Evolutionary conservation across 2,797 vertebrate genomes (phyloP), one percentile per base, ranked within the genome.

Genomic region (Anisognathus igniventris): DNA sequence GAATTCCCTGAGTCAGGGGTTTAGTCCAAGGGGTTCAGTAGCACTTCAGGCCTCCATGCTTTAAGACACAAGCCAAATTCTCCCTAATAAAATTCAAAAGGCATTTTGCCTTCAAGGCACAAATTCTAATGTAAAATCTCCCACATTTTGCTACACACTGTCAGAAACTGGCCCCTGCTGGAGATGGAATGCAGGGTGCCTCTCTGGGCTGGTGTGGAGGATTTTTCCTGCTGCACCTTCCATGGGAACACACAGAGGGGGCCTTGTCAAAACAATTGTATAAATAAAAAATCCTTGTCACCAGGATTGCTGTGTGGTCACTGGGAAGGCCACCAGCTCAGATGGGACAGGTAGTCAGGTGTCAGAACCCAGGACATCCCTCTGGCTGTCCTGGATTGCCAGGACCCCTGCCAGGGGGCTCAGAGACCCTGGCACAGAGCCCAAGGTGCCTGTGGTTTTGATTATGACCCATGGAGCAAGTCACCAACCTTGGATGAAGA

Each of bases 61-160:
- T 76, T 21, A 33, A 89, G 60, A 60, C 85, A 48, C 23, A 7
- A 83, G 90, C 88, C 82, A 88, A 83, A 82, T 83, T 77, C 85
- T 88, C 40, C 25, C 64, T 80, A 82, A 71, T 62, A 79, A 83
- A 77, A 82, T 73, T 56, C 60, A 86, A 80, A 92, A 73, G 60
- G 72, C 79, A 45, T 28, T 88, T 90, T 93, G 77, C 88, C 92
- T 94, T 70, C 65, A 14, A 79, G 93, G 68, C 75, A 91, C 61
- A 61, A 76, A 39, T 91, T 77, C 54, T 76, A 35, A 54, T 70
- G 25, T 70, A 71, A 94, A 88, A 83, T 79, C 75, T 70, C 64
- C 50, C 65, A 8, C 28, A 2, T 86, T 92, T 92, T 88, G 73
- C 61, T 86, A 73, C 92, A 37, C 45, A 0, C 71, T 73, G 44